phyloP scores from a whole-genome alignment of 2,888 invertebrate genomes.

The Pammene fasciana region DNA sequence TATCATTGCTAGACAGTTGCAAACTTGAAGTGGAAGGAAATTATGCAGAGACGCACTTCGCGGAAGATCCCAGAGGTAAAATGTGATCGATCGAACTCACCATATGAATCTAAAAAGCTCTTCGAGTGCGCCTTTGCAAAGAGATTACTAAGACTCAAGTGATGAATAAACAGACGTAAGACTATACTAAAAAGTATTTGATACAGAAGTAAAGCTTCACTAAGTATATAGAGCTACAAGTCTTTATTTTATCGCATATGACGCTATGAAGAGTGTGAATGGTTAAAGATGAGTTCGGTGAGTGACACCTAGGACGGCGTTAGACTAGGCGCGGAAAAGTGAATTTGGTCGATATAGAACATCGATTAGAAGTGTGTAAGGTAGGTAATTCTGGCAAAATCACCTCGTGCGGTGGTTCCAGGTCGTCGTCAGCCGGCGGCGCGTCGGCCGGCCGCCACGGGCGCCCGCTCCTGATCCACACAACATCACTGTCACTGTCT shows the following conservation, averaged over 20 bases:
- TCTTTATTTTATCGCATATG: slow-evolving; percentile 32
- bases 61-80: neutral
- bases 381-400: slow-evolving; percentile 84
- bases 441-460: slow-evolving; percentile 74
- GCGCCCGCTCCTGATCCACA: slow-evolving; percentile 79
- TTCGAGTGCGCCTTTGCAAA: slow-evolving; percentile 48
- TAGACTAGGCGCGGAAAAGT: slow-evolving; percentile 71
- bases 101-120: slow-evolving; percentile 28
- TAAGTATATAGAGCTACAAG: slow-evolving; percentile 32
- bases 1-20: slow-evolving; percentile 22
- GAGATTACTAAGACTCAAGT: slow-evolving; percentile 42
- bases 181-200: slow-evolving; percentile 27
- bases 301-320: slow-evolving; percentile 74
- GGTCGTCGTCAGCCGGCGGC: slow-evolving; percentile 73
- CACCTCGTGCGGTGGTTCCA: slow-evolving; percentile 81
- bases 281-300: slow-evolving; percentile 55
- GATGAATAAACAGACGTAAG: slow-evolving; percentile 17
- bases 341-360: slow-evolving; percentile 64
- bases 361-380: slow-evolving; percentile 65
- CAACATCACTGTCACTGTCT: slow-evolving; percentile 67
- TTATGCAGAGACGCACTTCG: slow-evolving; percentile 45
- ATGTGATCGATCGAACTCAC: slow-evolving; percentile 14
- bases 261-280: slow-evolving; percentile 46
- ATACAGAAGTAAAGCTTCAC: slow-evolving; percentile 30
- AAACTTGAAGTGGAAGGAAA: slow-evolving; percentile 35